A percentile compares a stretch with the other conserved stretches of the same genome.
Conservation (phyloP, 2,113 vertebrate genomes). For the Gopherus evgoodei region DNA sequence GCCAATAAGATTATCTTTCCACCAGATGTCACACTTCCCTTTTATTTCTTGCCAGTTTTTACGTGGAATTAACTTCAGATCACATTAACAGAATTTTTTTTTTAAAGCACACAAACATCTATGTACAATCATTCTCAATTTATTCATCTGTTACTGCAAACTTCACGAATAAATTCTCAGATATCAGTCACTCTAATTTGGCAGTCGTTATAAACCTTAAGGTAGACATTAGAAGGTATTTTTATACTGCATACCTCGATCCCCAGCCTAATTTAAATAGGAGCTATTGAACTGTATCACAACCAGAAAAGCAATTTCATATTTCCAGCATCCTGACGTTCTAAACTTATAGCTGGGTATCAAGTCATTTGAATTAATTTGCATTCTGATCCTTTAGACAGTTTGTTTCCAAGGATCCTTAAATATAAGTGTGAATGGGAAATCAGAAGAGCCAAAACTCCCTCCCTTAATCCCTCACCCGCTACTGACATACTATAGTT, state of each 20-base stretch:
- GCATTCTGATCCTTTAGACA: not conserved
- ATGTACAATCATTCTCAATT: not conserved
- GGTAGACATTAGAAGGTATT: not conserved
- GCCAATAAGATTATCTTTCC: slow-evolving; percentile 50
- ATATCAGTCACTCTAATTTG: not conserved
- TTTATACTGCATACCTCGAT: not conserved
- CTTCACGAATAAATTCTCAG: not conserved
- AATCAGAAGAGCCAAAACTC: not conserved
- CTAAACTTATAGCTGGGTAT: not conserved
- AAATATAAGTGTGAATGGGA: not conserved
- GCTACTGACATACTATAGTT: not conserved
- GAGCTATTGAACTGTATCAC: fast-evolving
- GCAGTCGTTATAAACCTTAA: not conserved
- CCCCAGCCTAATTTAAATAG: not conserved
- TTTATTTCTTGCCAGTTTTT: slow-evolving; percentile 19
- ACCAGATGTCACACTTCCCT: slow-evolving; percentile 74
- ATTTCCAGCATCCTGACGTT: not conserved
- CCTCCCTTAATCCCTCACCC: not conserved
- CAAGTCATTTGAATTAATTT: not conserved
- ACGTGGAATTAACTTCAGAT: slow-evolving; percentile 9
- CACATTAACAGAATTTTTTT: not conserved
- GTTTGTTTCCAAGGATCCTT: not conserved
- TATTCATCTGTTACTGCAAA: not conserved
- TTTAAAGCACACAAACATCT: not conserved
- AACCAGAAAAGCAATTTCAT: not conserved